Evolutionary conservation across 2,797 vertebrate genomes (phyloP).

Genomic region (Sebastes kiyomatsui): DNA sequence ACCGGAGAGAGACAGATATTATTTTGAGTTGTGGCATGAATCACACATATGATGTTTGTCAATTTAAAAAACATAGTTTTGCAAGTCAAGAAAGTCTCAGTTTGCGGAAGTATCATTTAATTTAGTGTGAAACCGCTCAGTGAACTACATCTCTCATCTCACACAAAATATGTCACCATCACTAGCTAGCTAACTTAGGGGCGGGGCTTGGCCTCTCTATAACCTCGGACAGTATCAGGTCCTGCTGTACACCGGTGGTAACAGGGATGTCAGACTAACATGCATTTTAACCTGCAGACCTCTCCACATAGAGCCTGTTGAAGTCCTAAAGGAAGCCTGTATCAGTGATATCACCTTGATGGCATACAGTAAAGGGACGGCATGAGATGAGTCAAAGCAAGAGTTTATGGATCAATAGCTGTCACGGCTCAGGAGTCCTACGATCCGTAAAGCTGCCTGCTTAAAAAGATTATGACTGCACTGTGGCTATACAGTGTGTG

Average conservation of each 20-base stretch:
- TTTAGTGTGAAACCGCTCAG: no score
- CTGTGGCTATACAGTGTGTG: conserved; percentile 28
- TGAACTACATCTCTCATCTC: no score
- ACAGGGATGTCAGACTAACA: neutral
- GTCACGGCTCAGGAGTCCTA: conserved; percentile 58
- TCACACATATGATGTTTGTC: no score
- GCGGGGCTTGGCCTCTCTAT: neutral
- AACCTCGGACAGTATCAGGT: neutral
- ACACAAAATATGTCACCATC: no score
- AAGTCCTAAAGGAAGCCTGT: conserved; percentile 18
- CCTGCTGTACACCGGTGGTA: neutral
- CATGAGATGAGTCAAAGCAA: conserved; percentile 45
- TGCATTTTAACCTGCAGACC: neutral
- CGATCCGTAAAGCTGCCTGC: conserved; percentile 68
- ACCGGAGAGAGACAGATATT: no score
- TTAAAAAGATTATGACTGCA: conserved; percentile 72
- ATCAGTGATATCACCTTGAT: conserved; percentile 43
- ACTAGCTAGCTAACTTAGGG: no score
- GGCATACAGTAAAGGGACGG: conserved; percentile 25
- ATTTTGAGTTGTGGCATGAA: no score
- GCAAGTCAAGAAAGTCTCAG: no score
- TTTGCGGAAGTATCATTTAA: no score
- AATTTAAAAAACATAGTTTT: no score
- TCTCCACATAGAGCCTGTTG: neutral
- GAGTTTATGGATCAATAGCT: conserved; percentile 72